Percentiles rank a stretch among this genome's conserved stretches.
Evolutionary conservation across 2,113 vertebrate genomes (phyloP).

Genomic region (Sebastes fasciatus): DNA sequence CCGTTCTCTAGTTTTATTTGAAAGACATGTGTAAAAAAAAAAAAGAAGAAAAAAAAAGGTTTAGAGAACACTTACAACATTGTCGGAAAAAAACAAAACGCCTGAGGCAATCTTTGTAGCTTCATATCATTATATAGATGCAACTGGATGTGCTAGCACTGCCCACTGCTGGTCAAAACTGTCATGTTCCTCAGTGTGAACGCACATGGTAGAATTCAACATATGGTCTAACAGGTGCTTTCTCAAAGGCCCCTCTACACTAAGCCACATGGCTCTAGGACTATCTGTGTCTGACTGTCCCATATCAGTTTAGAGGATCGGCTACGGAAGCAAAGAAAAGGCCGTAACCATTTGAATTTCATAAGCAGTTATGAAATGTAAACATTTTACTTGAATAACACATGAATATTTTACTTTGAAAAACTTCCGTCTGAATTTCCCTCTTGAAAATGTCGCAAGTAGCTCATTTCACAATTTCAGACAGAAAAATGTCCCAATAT

Average conservation of each 20-base stretch:
- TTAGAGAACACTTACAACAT: neutral
- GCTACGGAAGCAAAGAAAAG: neutral
- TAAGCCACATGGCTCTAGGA: neutral
- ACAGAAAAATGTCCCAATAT: neutral
- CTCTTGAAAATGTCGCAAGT: neutral
- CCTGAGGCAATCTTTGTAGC: neutral
- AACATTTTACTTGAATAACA: neutral
- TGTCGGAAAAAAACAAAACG: neutral
- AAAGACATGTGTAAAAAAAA: constrained; percentile 1
- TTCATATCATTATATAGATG: neutral
- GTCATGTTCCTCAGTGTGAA: neutral
- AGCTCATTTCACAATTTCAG: neutral
- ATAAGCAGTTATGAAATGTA: neutral
- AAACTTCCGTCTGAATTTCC: neutral
- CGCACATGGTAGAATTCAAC: neutral
- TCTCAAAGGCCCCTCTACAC: neutral
- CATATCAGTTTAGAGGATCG: too few species aligned
- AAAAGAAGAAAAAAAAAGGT: neutral
- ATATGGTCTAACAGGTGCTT: neutral
- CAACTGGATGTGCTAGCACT: neutral
- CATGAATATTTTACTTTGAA: neutral
- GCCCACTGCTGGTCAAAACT: neutral
- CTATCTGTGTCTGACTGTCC: neutral
- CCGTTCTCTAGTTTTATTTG: constrained; percentile 23
- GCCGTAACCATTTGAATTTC: neutral